A percentile compares a stretch with the other conserved stretches of the same genome.
phyloP scores from a whole-genome alignment of 2,113 vertebrate genomes.

The Ammodytes marinus region DNA sequence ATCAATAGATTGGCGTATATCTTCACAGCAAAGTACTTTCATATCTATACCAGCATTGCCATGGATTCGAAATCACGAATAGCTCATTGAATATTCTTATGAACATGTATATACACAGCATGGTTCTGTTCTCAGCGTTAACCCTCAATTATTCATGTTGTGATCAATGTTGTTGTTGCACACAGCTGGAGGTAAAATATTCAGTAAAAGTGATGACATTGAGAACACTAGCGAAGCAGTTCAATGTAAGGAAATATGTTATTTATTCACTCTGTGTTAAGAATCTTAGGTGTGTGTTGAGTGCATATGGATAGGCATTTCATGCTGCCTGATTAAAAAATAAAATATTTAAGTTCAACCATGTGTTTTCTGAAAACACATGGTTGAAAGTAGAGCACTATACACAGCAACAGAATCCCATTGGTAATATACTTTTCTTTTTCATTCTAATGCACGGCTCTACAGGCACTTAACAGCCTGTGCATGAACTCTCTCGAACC shows the following conservation, averaged over 20 bases:
- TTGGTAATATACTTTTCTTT: background rate
- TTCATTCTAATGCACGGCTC: background rate
- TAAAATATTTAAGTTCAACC: background rate
- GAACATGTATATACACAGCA: background rate
- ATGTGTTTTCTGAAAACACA: no score
- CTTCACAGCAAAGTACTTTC: background rate
- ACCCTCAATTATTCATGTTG: constrained; percentile 6
- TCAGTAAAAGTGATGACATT: constrained; percentile 5
- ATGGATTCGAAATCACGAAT: no score
- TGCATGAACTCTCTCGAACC: background rate
- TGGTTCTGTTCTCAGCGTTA: background rate
- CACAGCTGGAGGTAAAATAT: constrained; percentile 35
- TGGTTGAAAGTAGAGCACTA: background rate
- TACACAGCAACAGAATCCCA: background rate
- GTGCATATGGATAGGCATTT: background rate
- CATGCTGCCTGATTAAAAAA: background rate
- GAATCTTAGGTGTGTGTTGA: background rate
- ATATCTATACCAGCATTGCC: no score
- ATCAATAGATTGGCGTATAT: background rate
- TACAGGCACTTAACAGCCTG: no score
- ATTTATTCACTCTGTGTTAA: background rate
- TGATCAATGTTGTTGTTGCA: constrained; percentile 9
- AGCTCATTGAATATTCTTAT: background rate
- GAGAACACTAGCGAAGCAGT: background rate
- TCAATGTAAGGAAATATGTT: background rate